phyloP scores from a whole-genome alignment of 2,797 vertebrate species.

The Carduelis carduelis region DNA sequence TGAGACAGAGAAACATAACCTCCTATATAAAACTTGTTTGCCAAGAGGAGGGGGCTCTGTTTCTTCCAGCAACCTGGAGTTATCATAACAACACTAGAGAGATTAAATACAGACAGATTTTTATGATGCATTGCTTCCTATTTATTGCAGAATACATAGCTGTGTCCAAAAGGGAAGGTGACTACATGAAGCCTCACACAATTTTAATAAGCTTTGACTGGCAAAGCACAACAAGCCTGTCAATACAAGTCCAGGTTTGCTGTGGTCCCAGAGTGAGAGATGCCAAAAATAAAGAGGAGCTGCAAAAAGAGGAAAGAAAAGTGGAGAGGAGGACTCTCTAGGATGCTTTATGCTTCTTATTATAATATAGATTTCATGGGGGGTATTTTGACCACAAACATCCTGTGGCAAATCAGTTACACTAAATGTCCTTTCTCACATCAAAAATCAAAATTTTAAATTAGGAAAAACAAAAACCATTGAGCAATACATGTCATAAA shows the following conservation, averaged over 20 bases:
- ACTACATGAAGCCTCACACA: background rate
- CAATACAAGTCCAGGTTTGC: background rate
- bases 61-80: background rate
- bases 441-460: background rate
- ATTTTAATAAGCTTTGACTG: background rate
- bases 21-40: background rate
- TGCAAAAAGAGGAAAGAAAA: background rate
- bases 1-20: constrained; percentile 32
- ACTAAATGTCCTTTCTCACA: background rate
- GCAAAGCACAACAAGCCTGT: background rate
- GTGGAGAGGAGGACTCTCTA: background rate
- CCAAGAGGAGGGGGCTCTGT: background rate
- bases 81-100: background rate
- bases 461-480: background rate
- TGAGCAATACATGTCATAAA: background rate
- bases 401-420: background rate
- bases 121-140: background rate
- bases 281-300: background rate
- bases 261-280: background rate
- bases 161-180: background rate
- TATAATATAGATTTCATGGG: background rate
- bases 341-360: background rate
- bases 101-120: background rate
- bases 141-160: background rate
- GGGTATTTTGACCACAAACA: background rate